A percentile compares a stretch with the other conserved stretches of the same genome.
phyloP scores from a whole-genome alignment of 1,140 invertebrate genomes.

The Gryllus bimaculatus region DNA sequence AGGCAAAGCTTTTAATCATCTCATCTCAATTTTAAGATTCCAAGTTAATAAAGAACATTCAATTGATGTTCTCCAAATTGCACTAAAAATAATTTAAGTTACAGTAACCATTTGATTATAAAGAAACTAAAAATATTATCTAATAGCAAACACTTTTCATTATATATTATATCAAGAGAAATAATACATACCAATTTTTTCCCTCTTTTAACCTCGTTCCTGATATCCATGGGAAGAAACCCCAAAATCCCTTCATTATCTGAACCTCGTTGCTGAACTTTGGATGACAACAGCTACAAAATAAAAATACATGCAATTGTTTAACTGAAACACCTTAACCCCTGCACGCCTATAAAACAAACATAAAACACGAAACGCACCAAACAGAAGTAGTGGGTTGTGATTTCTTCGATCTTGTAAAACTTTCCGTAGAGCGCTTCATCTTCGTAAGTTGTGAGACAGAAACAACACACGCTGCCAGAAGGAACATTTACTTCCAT shows the following conservation, averaged over 20 bases:
- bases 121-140: slow-evolving; percentile 4
- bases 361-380: slow-evolving; percentile 33
- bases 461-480: slow-evolving; percentile 38
- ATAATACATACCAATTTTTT: slow-evolving; percentile 39
- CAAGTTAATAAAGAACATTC: neutral
- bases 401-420: slow-evolving; percentile 36
- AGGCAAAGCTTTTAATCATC: neutral
- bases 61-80: neutral
- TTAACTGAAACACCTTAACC: neutral
- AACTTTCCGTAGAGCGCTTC: slow-evolving; percentile 44
- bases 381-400: slow-evolving; percentile 46
- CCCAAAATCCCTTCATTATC: slow-evolving; percentile 52
- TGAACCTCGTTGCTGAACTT: slow-evolving; percentile 47
- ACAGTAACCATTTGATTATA: neutral
- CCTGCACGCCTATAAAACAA: neutral
- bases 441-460: slow-evolving; percentile 35
- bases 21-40: neutral
- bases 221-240: slow-evolving; percentile 49
- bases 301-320: slow-evolving; percentile 17
- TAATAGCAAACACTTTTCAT: slow-evolving; percentile 18
- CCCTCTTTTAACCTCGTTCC: slow-evolving; percentile 46
- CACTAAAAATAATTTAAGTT: neutral
- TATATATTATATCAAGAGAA: slow-evolving; percentile 16
- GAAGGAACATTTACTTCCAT: neutral
- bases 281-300: slow-evolving; percentile 50